Base-by-base conservation (phyloP, 2,113 vertebrate species). In the Engystomops pustulosus region DNA sequence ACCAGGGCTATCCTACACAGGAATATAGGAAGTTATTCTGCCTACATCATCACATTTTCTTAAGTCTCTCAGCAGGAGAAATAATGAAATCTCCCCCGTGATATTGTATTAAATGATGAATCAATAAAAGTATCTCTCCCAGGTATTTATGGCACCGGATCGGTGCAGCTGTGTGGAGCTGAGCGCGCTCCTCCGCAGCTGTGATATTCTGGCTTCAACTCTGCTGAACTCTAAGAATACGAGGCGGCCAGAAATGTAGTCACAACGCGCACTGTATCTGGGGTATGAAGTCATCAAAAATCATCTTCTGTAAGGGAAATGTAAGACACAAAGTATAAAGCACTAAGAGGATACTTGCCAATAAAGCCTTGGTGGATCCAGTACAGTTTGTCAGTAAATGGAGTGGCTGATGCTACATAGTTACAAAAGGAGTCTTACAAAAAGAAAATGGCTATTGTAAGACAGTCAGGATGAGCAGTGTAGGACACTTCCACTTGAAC, bases 121-220 rank as follows among this genome's bases (percentile, higher is more conserved):
- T 65, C 65, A 36, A 79, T 79, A 41, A 5, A 79, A 79, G 77
- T 62, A 30, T 80, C 41, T 49, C 78, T 68, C 78, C 78, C 45
- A 80, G 78, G 78, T 47, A 80, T 79, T 65, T 18, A 78, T 25
- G 55, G 41, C 34, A 65, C 41, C 34, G 60, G 20, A 6, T 18
- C 25, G 11, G 30, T 78, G 75, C 32, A 78, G 51, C 53, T 78
- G 75, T 78, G 32, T 58, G 27, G 74, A 53, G 30, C 51, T 32
- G 17, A 60, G 18, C 11, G n/a, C 53, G 27, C 53, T 25, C 30
- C 15, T 30, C 17, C 27, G 27, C 78, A 80, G 60, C 78, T 80
- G 78, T 34, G 60, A 45, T 47, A 30, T 47, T n/a, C 38, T 80
- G 78, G 78, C 78, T 67, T 30, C 10, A 23, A 30, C 36, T 47